phyloP scores from a whole-genome alignment of 37 sponge, comb jelly and placozoan species.

The Axinella damicornis region DNA sequence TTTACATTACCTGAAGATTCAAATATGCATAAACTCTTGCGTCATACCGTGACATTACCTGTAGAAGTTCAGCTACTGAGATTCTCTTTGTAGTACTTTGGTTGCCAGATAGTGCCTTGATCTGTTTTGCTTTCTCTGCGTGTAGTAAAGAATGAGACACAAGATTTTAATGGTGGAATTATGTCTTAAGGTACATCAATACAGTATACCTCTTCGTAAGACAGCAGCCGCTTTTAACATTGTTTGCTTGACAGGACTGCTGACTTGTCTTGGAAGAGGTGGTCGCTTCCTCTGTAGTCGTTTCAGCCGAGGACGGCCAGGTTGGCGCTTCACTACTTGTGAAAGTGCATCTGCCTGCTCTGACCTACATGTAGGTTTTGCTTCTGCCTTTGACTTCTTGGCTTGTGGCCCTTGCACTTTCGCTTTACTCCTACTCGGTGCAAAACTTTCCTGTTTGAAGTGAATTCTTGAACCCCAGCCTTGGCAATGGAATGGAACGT shows the following conservation, averaged over 20 bases:
- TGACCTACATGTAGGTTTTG: too few relatives aligned
- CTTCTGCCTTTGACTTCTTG: neutral
- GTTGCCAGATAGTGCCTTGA: too few relatives aligned
- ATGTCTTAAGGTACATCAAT: neutral
- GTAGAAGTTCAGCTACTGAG: conserved; percentile 5
- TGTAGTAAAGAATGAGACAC: too few relatives aligned
- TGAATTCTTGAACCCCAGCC: conserved; percentile 17
- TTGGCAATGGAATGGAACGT: conserved; percentile 1
- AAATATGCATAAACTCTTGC: too few relatives aligned
- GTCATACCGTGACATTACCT: neutral
- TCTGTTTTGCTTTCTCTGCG: too few relatives aligned
- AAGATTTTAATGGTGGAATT: too few relatives aligned
- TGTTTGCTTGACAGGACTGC: neutral
- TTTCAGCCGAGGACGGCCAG: conserved; percentile 1
- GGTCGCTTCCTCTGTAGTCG: neutral
- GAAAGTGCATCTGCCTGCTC: neutral
- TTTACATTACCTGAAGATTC: too few relatives aligned
- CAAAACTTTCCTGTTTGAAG: neutral
- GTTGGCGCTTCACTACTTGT: neutral
- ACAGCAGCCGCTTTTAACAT: neutral
- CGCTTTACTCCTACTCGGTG: neutral
- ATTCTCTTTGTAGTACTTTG: neutral
- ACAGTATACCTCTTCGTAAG: neutral
- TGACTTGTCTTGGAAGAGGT: conserved; percentile 15
- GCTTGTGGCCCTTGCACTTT: neutral